Evolutionary conservation across 2,113 vertebrate genomes (phyloP).

Genomic region (Ictalurus punctatus): DNA sequence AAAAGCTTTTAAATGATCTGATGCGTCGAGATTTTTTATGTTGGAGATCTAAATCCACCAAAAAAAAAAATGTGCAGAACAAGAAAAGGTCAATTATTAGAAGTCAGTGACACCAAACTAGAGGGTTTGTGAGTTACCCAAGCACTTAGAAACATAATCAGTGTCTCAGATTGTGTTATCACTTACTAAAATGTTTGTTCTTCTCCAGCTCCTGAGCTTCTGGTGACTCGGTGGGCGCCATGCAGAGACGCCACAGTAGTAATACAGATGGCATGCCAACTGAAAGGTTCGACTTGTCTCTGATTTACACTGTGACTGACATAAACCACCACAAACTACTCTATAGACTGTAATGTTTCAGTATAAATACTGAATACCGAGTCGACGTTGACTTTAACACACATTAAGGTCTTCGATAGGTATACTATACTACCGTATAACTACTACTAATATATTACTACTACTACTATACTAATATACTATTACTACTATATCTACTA

Average conservation of each 20-base stretch:
- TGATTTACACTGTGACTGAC: not conserved
- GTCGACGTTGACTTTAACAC: not conserved
- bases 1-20: not conserved
- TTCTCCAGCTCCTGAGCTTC: slow-evolving; percentile 64
- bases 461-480: too few species aligned
- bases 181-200: not conserved
- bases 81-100: not conserved
- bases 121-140: not conserved
- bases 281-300: slow-evolving; percentile 80
- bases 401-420: not conserved
- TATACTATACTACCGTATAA: too few species aligned
- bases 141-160: not conserved
- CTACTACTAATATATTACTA: too few species aligned
- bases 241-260: slow-evolving; percentile 99
- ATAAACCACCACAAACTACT: too few species aligned
- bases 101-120: not conserved
- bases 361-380: not conserved
- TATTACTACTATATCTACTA: too few species aligned
- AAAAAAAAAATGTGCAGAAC: not conserved
- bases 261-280: slow-evolving; percentile 90
- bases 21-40: not conserved
- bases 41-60: not conserved
- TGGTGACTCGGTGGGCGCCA: slow-evolving; percentile 85
- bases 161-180: not conserved
- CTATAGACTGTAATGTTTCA: not conserved